Evolutionary conservation across 2,888 invertebrate species (phyloP), one percentile per base, ranked within the genome.

Genomic region (Pristionchus arcanus): DNA sequence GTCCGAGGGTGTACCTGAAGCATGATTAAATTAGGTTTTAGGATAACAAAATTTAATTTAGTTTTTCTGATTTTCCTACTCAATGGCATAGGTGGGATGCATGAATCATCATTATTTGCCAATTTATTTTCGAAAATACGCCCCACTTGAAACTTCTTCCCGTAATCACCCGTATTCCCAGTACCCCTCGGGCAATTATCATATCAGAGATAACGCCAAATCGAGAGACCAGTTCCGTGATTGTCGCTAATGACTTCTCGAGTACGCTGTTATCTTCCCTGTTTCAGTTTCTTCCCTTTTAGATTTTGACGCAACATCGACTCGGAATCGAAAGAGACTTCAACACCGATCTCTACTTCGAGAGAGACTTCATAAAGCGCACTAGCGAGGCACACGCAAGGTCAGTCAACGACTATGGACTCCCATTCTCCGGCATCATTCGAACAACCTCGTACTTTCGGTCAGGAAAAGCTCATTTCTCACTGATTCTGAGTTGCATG

Each of bases 1-100:
- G 93, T 25, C 95, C 95, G 63, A 95, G 91, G 16, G 94, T 92
- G 90, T 93, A 93, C n/a, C 89, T 89, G 77, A 7, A 89, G n/a
- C n/a, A n/a, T n/a, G n/a, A 34, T 53, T 68, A 37, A 63, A 85
- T 59, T 49, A 63, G 7, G 25, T 86, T 66, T 63, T 28, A 25
- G 13, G 42, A 37, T 63, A 25, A 63, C 59, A n/a, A n/a, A n/a
- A n/a, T n/a, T n/a, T n/a, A n/a, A n/a, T n/a, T n/a, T n/a, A n/a
- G n/a, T n/a, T n/a, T n/a, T n/a, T n/a, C n/a, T n/a, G 42, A 5
- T 42, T 42, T 42, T 42, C 42, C 4, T 42, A 42, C 42, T 42
- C 42, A 3, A 9, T 42, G 42, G 9, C 42, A 42, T 3, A 9
- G 42, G 9, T 42, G 42, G 9, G 42, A 42, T 11, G 42, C 3